Base-by-base conservation (phyloP, 1,140 invertebrate species). In the Drosophila rhopaloa region DNA sequence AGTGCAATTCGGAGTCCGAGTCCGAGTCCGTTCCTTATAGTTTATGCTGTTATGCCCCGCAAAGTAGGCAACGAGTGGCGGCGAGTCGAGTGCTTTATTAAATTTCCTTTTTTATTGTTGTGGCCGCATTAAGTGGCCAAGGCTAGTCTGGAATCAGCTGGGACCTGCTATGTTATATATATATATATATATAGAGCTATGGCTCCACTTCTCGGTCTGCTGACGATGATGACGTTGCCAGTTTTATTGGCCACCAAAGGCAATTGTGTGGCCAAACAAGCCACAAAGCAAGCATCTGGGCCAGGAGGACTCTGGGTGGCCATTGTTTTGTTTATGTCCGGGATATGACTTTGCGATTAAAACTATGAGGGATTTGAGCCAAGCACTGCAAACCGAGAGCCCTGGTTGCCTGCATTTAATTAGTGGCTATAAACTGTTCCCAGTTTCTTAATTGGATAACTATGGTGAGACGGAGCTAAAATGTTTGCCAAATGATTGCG, bases 91-190 rank as follows among this genome's bases (percentile, higher is more conserved):
- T 81, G 73, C 80, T 89, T 86, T 89, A 88, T 89, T 89, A 89
- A 89, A 84, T 84, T 89, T 81, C 62, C 83, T 86, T 86, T 68
- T 73, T 86, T 86, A 86, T 86, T 86, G 82, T 86, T 86, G 82
- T 86, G 82, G 83, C 55, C 83, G 78, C 63, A 88, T 88, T 90
- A 89, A 89, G 84, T 89, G 84, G 84, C 84, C 79, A 65, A 63
- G 73, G 76, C 66, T 55, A 44, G 82, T 50, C 75, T 44, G 79
- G 55, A 76, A 74, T 68, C 72, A 79, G 55, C 79, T 79, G 75
- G 62, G 76, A 76, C 55, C 57, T n/a, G 47, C 59, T 11, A 27
- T 51, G 4, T n/a, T 11, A 11, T 53, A 32, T 32, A 37, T 38
- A 41, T 3, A 9, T 13, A 1, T 48, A 16, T 56, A 40, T 61